Conservation (phyloP, 1,140 invertebrate species). For the Aphelinus atriplicis region DNA sequence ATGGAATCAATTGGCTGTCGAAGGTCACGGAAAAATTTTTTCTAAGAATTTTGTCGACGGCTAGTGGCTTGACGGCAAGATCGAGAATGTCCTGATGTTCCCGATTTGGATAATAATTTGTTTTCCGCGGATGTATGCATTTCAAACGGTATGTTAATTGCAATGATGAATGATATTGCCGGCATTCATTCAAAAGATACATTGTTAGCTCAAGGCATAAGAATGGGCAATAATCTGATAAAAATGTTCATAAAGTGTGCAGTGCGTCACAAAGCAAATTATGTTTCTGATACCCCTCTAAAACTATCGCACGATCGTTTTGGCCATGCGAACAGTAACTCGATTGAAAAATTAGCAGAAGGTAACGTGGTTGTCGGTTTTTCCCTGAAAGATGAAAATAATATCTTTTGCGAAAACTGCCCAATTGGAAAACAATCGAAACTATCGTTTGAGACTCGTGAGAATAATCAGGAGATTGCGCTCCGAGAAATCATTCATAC, state of each 20-base stretch:
- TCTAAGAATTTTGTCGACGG: not conserved
- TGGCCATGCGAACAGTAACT: not conserved
- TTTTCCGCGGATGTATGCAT: conserved; percentile 42
- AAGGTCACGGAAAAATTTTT: conserved; percentile 16
- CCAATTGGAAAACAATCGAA: conserved; percentile 51
- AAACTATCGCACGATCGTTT: conserved; percentile 10
- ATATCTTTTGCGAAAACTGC: conserved; percentile 49
- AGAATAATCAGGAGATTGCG: not conserved
- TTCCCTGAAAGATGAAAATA: not conserved
- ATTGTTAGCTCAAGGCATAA: not conserved
- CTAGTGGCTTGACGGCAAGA: conserved; percentile 1
- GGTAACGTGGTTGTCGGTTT: not conserved
- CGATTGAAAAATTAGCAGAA: conserved; percentile 2
- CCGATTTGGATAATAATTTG: conserved; percentile 36
- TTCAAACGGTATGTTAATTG: conserved; percentile 31
- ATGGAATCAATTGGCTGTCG: not conserved
- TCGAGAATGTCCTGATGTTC: conserved; percentile 40
- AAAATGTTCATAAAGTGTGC: not conserved
- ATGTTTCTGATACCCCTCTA: not conserved
- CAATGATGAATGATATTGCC: not conserved
- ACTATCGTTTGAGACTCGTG: conserved; percentile 41
- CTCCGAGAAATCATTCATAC: conserved; percentile 50
- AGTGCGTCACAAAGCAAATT: not conserved
- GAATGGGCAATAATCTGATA: not conserved
- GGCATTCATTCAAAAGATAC: conserved; percentile 15